Evolutionary conservation across 1,140 invertebrate genomes (phyloP).

Genomic region (Mamestra configurata): DNA sequence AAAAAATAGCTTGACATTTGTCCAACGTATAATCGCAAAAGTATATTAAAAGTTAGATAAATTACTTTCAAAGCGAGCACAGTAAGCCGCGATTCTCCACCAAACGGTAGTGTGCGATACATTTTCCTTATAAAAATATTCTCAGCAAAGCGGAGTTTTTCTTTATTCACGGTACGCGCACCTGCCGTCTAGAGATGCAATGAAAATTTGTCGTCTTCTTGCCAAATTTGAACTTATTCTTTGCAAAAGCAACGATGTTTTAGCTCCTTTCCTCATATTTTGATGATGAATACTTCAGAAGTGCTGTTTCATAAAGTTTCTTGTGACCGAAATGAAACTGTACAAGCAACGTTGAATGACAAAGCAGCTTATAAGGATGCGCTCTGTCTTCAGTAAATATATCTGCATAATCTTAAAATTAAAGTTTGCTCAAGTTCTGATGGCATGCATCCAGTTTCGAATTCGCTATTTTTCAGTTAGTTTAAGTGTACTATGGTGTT

Average conservation of each 20-base stretch:
- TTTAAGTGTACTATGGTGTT: slow-evolving; percentile 25
- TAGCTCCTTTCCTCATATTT: slow-evolving; percentile 64
- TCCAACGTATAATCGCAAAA: background rate
- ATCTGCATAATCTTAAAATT: slow-evolving; percentile 51
- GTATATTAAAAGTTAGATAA: slow-evolving; percentile 53
- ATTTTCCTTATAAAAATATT: slow-evolving; percentile 76
- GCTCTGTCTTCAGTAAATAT: slow-evolving; percentile 45
- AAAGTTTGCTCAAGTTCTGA: slow-evolving; percentile 44
- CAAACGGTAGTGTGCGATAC: slow-evolving; percentile 62
- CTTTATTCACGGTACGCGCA: slow-evolving; percentile 74
- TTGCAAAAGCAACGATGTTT: slow-evolving; percentile 65
- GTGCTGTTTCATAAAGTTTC: slow-evolving; percentile 62
- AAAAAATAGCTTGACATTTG: background rate
- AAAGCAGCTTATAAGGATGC: slow-evolving; percentile 53
- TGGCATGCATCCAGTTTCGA: slow-evolving; percentile 46
- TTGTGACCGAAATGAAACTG: slow-evolving; percentile 62
- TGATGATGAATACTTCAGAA: slow-evolving; percentile 61
- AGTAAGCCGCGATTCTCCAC: slow-evolving; percentile 62
- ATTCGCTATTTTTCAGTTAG: slow-evolving; percentile 20
- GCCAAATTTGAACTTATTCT: slow-evolving; percentile 78
- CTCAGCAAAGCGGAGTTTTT: slow-evolving; percentile 64
- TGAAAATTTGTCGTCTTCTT: slow-evolving; percentile 79
- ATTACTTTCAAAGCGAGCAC: slow-evolving; percentile 49
- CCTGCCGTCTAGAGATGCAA: slow-evolving; percentile 71
- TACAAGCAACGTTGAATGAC: slow-evolving; percentile 52